phyloP scores from a whole-genome alignment of 1,140 invertebrate genomes.

The Trachelipus rathkii region DNA sequence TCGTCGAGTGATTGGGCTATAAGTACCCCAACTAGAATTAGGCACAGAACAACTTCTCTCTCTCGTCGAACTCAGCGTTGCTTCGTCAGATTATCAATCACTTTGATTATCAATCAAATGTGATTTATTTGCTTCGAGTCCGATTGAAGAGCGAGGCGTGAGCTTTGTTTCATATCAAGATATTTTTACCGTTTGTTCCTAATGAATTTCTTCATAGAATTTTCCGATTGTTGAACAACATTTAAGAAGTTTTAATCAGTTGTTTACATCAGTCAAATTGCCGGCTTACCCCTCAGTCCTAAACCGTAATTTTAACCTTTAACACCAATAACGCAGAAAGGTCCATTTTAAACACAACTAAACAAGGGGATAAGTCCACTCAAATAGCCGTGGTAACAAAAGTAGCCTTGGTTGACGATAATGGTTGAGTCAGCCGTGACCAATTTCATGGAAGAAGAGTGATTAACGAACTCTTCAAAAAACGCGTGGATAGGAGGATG shows the following conservation, averaged over 20 bases:
- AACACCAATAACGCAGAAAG: not conserved
- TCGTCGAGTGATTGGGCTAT: not conserved
- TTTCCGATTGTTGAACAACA: not conserved
- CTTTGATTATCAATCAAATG: too few species aligned
- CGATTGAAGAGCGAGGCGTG: not conserved
- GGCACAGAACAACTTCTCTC: not conserved
- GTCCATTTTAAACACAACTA: not conserved
- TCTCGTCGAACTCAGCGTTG: not conserved
- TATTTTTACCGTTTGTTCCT: not conserved
- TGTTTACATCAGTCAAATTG: not conserved
- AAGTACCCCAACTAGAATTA: not conserved
- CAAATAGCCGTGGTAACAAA: not conserved
- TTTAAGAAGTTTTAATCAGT: not conserved
- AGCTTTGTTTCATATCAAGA: not conserved
- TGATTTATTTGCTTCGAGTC: not conserved
- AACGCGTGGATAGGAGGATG: not conserved
- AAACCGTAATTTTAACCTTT: not conserved
- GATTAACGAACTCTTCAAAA: not conserved
- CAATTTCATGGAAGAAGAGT: not conserved
- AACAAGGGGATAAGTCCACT: not conserved
- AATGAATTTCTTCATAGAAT: not conserved
- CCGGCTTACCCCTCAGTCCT: not conserved
- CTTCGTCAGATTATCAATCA: not conserved
- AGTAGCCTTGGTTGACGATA: not conserved
- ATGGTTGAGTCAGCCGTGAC: not conserved